phyloP scores from a whole-genome alignment of 1,140 invertebrate genomes.

The Globodera rostochiensis region DNA sequence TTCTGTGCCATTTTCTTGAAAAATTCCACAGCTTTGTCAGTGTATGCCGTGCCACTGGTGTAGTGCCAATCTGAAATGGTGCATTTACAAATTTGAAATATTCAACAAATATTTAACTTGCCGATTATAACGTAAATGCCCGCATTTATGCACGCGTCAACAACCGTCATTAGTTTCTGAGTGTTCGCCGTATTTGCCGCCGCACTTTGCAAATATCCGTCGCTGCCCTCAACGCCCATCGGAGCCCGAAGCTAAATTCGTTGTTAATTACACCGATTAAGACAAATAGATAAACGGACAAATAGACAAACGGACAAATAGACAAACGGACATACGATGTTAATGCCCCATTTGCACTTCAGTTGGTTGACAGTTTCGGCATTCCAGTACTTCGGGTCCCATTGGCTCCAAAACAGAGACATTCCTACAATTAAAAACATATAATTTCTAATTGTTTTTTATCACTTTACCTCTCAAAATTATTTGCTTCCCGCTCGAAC shows the following conservation, averaged over 20 bases:
- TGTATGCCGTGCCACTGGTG: slow-evolving; percentile 3
- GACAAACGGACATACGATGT: slow-evolving; percentile 8
- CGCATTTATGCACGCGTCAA: slow-evolving; percentile 27
- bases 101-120: not conserved
- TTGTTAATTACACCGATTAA: not conserved
- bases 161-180: slow-evolving; percentile 26
- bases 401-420: slow-evolving; percentile 34
- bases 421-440: slow-evolving; percentile 11
- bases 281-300: not conserved
- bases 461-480: slow-evolving; percentile 5
- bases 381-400: slow-evolving; percentile 32
- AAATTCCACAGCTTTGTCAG: slow-evolving; percentile 11
- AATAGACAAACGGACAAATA: not conserved
- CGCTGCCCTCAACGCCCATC: slow-evolving; percentile 33
- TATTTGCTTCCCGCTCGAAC: not conserved
- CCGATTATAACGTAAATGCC: slow-evolving; percentile 34
- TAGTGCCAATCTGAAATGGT: slow-evolving; percentile 14
- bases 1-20: slow-evolving; percentile 26
- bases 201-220: slow-evolving; percentile 31
- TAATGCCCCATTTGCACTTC: slow-evolving; percentile 26
- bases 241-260: slow-evolving; percentile 22
- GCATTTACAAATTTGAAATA: not conserved
- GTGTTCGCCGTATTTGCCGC: not conserved
- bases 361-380: slow-evolving; percentile 32
- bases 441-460: slow-evolving; percentile 5